Conservation (phyloP, 1,140 invertebrate species). For the Drosophila tsacasi region DNA sequence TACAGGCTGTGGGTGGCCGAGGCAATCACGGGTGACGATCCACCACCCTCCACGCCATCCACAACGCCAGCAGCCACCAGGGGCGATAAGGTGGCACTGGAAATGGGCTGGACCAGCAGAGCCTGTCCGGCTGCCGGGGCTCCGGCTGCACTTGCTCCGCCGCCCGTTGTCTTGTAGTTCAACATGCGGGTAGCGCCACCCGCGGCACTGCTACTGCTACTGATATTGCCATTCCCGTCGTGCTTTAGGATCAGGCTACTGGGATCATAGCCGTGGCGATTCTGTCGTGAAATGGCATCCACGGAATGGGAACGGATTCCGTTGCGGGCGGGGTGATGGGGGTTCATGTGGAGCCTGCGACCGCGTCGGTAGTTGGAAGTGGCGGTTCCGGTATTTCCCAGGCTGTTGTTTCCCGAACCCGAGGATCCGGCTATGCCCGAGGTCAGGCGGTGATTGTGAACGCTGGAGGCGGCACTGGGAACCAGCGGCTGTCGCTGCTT, state of each 20-base stretch:
- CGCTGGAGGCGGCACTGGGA: constrained; percentile 67
- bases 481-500: constrained; percentile 69
- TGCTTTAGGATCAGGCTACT: constrained; percentile 77
- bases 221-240: constrained; percentile 71
- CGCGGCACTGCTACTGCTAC: constrained; percentile 39
- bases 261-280: constrained; percentile 77
- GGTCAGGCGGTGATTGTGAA: constrained; percentile 75
- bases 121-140: constrained; percentile 64
- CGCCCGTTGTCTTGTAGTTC: constrained; percentile 67
- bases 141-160: constrained; percentile 29
- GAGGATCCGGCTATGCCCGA: constrained; percentile 26
- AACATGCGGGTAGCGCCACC: constrained; percentile 68
- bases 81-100: constrained; percentile 73
- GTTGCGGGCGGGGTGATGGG: constrained; percentile 39
- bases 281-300: constrained; percentile 72
- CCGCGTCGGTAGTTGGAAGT: constrained; percentile 63
- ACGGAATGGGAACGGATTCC: constrained; percentile 77
- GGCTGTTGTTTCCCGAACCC: constrained; percentile 24
- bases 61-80: constrained; percentile 67
- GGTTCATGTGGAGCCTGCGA: constrained; percentile 55
- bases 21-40: constrained; percentile 78
- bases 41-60: constrained; percentile 53
- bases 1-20: constrained; percentile 83
- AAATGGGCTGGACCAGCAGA: constrained; percentile 77
- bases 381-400: constrained; percentile 28